Base-by-base conservation (phyloP, 64 coral and sea anemone genomes). In the Actinia equina region DNA sequence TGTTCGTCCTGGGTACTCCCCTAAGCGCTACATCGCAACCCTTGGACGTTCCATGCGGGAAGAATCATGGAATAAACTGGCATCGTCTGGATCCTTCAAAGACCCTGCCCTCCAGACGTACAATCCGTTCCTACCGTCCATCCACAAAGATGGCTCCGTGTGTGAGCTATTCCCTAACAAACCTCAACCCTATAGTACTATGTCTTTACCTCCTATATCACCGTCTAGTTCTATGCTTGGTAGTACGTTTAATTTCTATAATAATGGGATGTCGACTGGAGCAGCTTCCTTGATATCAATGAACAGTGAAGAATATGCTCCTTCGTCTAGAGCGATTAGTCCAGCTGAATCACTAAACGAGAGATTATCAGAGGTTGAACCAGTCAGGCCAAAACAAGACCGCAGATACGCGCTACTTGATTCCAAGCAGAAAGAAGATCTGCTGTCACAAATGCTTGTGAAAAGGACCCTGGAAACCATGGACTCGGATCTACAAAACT, bases 101-200 rank as follows among this genome's bases (percentile, higher is more conserved):
- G 88, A 95, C 59, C 84, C 92, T 56, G 86, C 91, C 3, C 22
- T 90, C 27, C 59, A 80, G 59, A 70, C 58, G 25, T 90, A 89
- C 67, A 80, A 91, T 51, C 61, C 69, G 25, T 84, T 77, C 58
- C 15, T 78, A 69, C 77, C 62, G 18, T 87, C 88, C 76, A 23
- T 93, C 17, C 74, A 92, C 17, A 55, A n/a, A 17, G 88, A 85
- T 71, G 79, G 43, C n/a, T 49, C 71, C 14, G 42, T 84, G 6
- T 46, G 80, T n/a, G 57, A 16, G 42, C 70, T 93, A 2, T 92
- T 95, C 20, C 80, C 90, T 71, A 70, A 82, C 19, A 92, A 92
- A 91, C 97, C 97, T 53, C 97, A 95, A 22, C 97, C 97, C 63
- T 99, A 99, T 42, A 95, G 88, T 41, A 99, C 97, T 86, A 99